Conservation (phyloP, 2,113 vertebrate genomes). For the Laticauda colubrina region DNA sequence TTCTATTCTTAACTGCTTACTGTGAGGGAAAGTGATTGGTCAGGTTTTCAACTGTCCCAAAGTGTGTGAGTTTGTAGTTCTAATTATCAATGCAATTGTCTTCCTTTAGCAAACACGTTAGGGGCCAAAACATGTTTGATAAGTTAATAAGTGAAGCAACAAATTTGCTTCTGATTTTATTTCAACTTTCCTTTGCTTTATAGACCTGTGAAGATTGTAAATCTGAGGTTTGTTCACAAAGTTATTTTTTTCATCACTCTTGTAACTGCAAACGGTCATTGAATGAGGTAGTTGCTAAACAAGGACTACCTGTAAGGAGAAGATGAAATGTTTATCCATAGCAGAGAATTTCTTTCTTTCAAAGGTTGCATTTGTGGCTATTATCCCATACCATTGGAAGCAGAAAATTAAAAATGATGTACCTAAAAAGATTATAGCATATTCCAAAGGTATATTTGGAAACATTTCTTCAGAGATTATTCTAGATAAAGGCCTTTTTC, state of each 20-base stretch:
- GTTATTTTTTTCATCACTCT: background rate
- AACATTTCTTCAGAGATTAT: constrained; percentile 60
- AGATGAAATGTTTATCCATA: constrained; percentile 20
- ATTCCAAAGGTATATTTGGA: constrained; percentile 38
- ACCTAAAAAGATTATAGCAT: constrained; percentile 44
- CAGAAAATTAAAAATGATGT: constrained; percentile 45
- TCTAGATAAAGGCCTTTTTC: constrained; percentile 49
- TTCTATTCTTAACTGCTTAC: background rate
- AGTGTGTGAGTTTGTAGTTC: constrained; percentile 28
- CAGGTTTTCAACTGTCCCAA: background rate
- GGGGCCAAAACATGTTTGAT: background rate
- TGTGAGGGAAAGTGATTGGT: background rate
- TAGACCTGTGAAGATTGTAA: background rate
- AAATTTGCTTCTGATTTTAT: background rate
- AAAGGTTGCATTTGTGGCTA: background rate
- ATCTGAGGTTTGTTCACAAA: background rate
- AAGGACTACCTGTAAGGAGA: background rate
- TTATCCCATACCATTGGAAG: constrained; percentile 44
- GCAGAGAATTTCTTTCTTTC: background rate
- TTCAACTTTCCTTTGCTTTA: background rate
- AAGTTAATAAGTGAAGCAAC: background rate
- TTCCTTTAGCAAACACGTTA: background rate
- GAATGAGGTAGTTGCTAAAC: background rate
- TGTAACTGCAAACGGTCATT: background rate
- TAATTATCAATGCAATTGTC: background rate